Conservation (phyloP, 2,888 invertebrate species). For the Dryococelus australis region DNA sequence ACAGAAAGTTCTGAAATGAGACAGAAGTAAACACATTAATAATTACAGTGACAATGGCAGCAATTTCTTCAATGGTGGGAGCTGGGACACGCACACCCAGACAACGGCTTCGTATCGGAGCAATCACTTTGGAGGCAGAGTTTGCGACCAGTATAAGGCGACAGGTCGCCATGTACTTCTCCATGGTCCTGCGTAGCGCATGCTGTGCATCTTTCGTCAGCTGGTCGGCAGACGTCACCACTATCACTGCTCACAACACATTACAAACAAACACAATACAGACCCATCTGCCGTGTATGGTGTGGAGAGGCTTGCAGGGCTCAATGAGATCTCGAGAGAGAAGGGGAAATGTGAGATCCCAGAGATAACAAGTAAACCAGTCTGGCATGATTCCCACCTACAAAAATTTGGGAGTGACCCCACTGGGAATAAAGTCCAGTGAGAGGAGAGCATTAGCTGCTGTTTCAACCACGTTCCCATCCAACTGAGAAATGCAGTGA, state of each 20-base stretch:
- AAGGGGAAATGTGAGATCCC: too few species aligned
- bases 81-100: conserved; percentile 91
- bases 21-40: neutral
- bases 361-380: too few species aligned
- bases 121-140: conserved; percentile 93
- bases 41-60: conserved; percentile 62
- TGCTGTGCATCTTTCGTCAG: conserved; percentile 98
- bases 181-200: conserved; percentile 97
- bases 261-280: conserved; percentile 45
- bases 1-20: too few species aligned
- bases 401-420: too few species aligned
- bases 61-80: conserved; percentile 80
- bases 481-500: too few species aligned
- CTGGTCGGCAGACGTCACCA: conserved; percentile 93
- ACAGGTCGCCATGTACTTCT: conserved; percentile 96
- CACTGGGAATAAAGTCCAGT: too few species aligned
- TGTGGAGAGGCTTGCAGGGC: neutral
- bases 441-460: too few species aligned
- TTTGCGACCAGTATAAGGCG: conserved; percentile 93
- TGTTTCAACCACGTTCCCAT: too few species aligned
- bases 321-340: neutral
- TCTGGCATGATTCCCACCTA: too few species aligned
- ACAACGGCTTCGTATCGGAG: conserved; percentile 96
- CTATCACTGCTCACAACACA: conserved; percentile 71
- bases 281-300: neutral